Evolutionary conservation across 1,140 invertebrate species (phyloP).

Genomic region (Zaprionus vittiger): DNA sequence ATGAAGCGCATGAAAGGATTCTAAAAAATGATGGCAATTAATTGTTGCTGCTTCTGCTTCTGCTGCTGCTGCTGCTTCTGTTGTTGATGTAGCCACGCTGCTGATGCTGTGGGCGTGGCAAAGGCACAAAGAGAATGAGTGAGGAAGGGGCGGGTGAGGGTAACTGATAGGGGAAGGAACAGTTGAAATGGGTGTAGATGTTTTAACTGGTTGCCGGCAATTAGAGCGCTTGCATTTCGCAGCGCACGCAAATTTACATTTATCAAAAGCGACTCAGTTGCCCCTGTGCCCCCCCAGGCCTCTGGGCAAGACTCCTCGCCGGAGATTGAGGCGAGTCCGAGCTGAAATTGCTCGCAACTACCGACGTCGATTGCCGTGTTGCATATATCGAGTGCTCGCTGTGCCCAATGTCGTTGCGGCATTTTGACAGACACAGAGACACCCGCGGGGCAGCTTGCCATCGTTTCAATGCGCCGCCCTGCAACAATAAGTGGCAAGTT

Average conservation of each 20-base stretch:
- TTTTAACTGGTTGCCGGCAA: constrained; percentile 37
- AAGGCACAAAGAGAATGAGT: background rate
- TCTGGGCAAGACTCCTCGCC: background rate
- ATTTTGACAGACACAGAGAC: background rate
- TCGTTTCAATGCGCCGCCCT: constrained; percentile 34
- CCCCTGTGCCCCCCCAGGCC: background rate
- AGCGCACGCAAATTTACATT: constrained; percentile 41
- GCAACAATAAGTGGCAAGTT: constrained; percentile 40
- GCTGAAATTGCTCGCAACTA: background rate
- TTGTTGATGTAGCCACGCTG: constrained; percentile 14
- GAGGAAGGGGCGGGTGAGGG: background rate
- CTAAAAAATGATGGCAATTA: constrained; percentile 70
- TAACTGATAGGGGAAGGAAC: background rate
- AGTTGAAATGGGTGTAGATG: constrained; percentile 21
- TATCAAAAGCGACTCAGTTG: constrained; percentile 17
- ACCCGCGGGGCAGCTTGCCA: constrained; percentile 20
- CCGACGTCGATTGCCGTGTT: background rate
- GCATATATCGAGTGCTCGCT: background rate
- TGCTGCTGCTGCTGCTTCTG: constrained; percentile 26
- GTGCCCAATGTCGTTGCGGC: background rate
- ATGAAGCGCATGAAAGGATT: constrained; percentile 70
- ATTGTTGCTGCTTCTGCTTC: constrained; percentile 49
- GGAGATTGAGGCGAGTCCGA: background rate
- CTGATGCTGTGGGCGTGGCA: constrained; percentile 28
- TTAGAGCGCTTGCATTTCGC: constrained; percentile 35